Conservation (phyloP, 2,797 vertebrate species). For the Percopsis omiscomaycus region DNA sequence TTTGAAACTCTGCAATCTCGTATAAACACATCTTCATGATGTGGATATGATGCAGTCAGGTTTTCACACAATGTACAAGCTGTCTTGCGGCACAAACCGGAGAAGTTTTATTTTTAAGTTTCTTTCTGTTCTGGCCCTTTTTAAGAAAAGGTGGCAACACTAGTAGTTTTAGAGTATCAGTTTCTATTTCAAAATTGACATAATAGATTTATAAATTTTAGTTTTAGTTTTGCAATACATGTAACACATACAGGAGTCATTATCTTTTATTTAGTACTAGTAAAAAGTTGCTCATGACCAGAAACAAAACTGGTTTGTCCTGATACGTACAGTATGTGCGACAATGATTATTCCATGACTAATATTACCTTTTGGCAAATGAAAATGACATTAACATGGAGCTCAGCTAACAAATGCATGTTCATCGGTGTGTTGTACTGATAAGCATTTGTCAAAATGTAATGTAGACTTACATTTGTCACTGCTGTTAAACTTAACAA, state of each 20-base stretch:
- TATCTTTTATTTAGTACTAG: background rate
- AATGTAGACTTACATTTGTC: constrained; percentile 47
- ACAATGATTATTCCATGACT: constrained; percentile 30
- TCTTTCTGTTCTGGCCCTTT: background rate
- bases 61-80: too few relatives aligned
- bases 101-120: too few relatives aligned
- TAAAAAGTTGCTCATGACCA: background rate
- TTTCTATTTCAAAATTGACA: background rate
- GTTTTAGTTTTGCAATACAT: background rate
- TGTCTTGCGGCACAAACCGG: too few relatives aligned
- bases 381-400: background rate
- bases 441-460: constrained; percentile 40
- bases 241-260: too few relatives aligned
- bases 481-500: constrained; percentile 41
- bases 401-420: constrained; percentile 1
- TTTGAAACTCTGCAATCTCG: constrained; percentile 19
- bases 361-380: constrained; percentile 32
- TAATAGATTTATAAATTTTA: constrained; percentile 28
- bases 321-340: constrained; percentile 35
- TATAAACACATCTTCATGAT: background rate
- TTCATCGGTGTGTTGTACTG: constrained; percentile 8
- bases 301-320: constrained; percentile 18
- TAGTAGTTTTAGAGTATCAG: too few relatives aligned
- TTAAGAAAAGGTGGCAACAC: background rate
- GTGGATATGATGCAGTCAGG: background rate